Base-by-base conservation (phyloP, 2,888 invertebrate species). In the Chirona hameri region DNA sequence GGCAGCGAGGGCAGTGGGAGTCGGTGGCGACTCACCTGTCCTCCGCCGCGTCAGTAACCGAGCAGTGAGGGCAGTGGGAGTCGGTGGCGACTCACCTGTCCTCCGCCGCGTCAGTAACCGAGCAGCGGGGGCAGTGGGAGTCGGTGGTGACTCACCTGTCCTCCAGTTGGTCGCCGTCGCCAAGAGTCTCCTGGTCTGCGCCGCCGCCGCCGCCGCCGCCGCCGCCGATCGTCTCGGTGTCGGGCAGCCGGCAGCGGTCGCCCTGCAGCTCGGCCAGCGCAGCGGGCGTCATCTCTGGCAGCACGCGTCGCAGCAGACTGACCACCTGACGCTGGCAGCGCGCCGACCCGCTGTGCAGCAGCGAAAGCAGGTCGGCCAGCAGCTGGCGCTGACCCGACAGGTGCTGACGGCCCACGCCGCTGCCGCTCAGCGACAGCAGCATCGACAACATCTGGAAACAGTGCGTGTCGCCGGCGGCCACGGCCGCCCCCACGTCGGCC, bases 361-460 rank as follows among this genome's bases (percentile, higher is more conserved):
- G 90, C 84, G 94, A 93, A 72, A 98, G 89, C 52, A 98, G 89
- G 88, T 98, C 97, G 60, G 93, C 91, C 1, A 98, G 90, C 81
- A 98, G 89, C 52, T 94, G 95, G 81, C 93, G 92, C 86, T 97
- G 96, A 87, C 96, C 95, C 0, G 97, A 95, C 24, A 98, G 89
- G 88, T 98, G 97, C 0, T 93, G 92, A 52, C 97, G 91, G 0
- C 98, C 98, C 0, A 97, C 96, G 0, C 93, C 91, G 86, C 97
- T 97, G 5, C 98, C 98, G 84, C 97, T 97, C 76, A 98, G 89
- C 0, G 98, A 98, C 86, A 97, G 88, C 81, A 96, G 97, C 94
- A 98, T 94, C 9, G 97, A 97, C 39, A 98, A 89, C 95, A 98
- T 96, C 90, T 98, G 98, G 87, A 98, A 98, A 89, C 98, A 98